Evolutionary conservation across 1,140 invertebrate genomes (phyloP), one percentile per base, ranked within the genome.

Genomic region (Camponotus floridanus): DNA sequence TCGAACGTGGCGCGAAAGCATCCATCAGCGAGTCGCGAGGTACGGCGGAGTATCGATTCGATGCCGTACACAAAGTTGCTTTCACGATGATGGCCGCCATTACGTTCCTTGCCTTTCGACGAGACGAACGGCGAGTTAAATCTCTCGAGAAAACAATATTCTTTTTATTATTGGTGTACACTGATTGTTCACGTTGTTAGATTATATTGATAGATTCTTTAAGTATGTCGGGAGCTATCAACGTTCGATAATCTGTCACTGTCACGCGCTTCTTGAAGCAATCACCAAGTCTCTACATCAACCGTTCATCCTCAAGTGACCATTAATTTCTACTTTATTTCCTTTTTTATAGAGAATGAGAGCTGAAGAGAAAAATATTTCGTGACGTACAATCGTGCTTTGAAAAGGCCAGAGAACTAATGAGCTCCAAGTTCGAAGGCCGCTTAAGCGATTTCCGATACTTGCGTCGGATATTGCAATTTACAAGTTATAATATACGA

Each of bases 1-100:
- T 86, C 85, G 78, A 83, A 81, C 48, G 74, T 64, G 39, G 85
- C 59, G 79, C 59, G 61, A 84, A 74, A 79, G 84, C 67, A 74
- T 86, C 79, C 64, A 84, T 83, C 85, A 73, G 68, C 61, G 61
- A 65, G 68, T 83, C n/a, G 79, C 45, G 55, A 73, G 68, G 36
- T 57, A 70, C 57, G 59, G 68, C 68, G 39, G 62, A 48, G 15
- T 83, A 83, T 83, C 79, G 79, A 83, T 83, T 83, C 21, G 55
- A 36, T 59, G 55, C 45, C 55, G 51, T 73, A 45, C 18, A 13
- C 67, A 26, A 73, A 39, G 57, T 73, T 73, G 21, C 55, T 26
- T 39, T 18, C 1, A 26, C 42, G 57, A 45, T 26, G 36, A 59
- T 61, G 79, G 65, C 67, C 51, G 51, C 39, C 55, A 26, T 81